These are phyloP conservation scores for Leptocoma aspasia DNA, from an alignment of 2,113 vertebrate genomes.

Conservation along the genomic window DNA sequence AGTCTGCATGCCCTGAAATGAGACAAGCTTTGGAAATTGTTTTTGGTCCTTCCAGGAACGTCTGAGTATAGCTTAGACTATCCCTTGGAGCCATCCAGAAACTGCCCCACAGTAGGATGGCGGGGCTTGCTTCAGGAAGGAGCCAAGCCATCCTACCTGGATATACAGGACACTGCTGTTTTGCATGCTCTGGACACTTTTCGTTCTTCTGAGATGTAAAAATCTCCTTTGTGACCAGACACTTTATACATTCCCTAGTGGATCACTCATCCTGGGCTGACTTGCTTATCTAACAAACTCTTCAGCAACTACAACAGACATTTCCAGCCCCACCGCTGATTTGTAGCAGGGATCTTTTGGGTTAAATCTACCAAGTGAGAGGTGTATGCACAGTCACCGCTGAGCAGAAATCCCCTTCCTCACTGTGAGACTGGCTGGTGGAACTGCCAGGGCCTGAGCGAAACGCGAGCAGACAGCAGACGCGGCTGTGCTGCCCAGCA, in stretches of 20 bases:
- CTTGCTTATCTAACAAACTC: neutral
- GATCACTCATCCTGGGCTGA: neutral
- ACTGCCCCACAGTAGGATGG: fast-evolving
- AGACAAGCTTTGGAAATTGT: neutral
- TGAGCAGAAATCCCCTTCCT: neutral
- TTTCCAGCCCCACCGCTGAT: neutral
- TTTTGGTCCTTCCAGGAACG: neutral
- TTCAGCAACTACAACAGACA: neutral
- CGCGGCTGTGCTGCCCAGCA: neutral
- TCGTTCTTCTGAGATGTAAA: neutral
- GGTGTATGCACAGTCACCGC: neutral
- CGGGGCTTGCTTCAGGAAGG: fast-evolving
- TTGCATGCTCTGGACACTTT: neutral
- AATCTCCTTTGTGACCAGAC: neutral
- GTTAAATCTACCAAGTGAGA: neutral
- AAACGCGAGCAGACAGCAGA: neutral
- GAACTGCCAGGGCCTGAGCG: neutral
- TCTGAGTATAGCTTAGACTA: neutral
- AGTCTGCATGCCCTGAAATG: neutral
- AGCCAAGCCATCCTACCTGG: neutral
- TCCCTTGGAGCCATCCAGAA: neutral
- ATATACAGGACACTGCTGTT: fast-evolving
- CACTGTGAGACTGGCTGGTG: neutral
- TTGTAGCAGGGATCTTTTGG: neutral
- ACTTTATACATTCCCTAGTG: neutral